Evolutionary conservation across 2,797 vertebrate species (phyloP).

Genomic region (Micropoecilia bifurca): DNA sequence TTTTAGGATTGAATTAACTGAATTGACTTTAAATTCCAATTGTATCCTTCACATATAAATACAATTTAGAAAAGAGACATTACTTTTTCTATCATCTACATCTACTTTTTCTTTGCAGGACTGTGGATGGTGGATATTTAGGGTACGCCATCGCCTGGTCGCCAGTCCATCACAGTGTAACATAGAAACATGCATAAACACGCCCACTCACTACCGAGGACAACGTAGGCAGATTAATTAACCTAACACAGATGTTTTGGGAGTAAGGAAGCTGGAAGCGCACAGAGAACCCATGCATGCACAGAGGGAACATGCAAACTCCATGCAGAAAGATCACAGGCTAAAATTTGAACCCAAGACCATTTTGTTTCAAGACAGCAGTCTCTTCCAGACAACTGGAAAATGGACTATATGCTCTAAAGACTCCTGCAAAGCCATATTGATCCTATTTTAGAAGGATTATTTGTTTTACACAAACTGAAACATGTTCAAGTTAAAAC

Average conservation of each 20-base stretch:
- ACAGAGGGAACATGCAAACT: background rate
- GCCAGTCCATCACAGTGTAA: background rate
- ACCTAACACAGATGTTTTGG: background rate
- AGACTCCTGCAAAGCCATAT: background rate
- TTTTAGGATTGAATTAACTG: background rate
- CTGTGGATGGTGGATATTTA: background rate
- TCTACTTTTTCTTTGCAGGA: background rate
- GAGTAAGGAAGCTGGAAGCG: background rate
- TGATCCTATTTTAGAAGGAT: background rate
- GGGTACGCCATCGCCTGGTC: background rate
- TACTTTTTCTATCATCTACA: background rate
- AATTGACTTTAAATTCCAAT: background rate
- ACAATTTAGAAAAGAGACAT: background rate
- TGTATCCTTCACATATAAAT: background rate
- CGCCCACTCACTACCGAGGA: background rate
- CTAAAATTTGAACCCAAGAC: background rate
- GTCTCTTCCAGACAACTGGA: background rate
- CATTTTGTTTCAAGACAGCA: background rate
- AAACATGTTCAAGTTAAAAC: conserved; percentile 3
- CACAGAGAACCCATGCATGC: background rate
- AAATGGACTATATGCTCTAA: background rate
- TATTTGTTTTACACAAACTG: background rate
- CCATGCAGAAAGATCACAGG: background rate
- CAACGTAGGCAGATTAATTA: background rate
- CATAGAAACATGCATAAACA: background rate